phyloP scores from a whole-genome alignment of 2,113 vertebrate species.

The Carlito syrichta region DNA sequence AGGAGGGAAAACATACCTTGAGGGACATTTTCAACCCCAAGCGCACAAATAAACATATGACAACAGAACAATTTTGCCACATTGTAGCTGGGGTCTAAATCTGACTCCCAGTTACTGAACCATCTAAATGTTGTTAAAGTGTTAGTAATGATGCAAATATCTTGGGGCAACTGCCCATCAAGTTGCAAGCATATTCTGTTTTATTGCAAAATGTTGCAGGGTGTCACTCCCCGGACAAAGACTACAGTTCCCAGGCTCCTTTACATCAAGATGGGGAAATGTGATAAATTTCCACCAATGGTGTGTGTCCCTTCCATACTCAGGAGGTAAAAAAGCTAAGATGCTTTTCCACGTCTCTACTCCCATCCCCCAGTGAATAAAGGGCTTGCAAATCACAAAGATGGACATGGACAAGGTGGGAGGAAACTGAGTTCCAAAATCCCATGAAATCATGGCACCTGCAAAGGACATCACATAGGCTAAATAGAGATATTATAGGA shows the following conservation, averaged over 20 bases:
- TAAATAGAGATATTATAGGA: too few relatives aligned
- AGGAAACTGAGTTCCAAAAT: not conserved
- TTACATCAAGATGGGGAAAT: not conserved
- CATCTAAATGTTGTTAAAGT: not conserved
- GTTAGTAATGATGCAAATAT: fast-evolving
- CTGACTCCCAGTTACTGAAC: not conserved
- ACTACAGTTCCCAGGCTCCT: not conserved
- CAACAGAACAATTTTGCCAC: not conserved
- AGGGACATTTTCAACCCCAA: not conserved
- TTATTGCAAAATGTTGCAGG: not conserved
- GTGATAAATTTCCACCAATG: not conserved
- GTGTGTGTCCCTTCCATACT: not conserved
- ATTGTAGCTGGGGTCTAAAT: too few relatives aligned
- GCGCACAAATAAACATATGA: not conserved
- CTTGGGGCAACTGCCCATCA: too few relatives aligned
- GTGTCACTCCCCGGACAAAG: fast-evolving
- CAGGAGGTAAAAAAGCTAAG: too few relatives aligned
- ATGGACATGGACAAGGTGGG: not conserved
- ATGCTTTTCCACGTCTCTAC: not conserved
- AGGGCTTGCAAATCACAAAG: not conserved
- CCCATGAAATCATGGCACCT: too few relatives aligned
- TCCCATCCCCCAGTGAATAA: not conserved
- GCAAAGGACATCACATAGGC: fast-evolving
- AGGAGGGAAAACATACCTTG: not conserved
- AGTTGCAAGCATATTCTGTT: fast-evolving